phyloP scores from a whole-genome alignment of 2,888 invertebrate genomes.

The Diarsia mendica region DNA sequence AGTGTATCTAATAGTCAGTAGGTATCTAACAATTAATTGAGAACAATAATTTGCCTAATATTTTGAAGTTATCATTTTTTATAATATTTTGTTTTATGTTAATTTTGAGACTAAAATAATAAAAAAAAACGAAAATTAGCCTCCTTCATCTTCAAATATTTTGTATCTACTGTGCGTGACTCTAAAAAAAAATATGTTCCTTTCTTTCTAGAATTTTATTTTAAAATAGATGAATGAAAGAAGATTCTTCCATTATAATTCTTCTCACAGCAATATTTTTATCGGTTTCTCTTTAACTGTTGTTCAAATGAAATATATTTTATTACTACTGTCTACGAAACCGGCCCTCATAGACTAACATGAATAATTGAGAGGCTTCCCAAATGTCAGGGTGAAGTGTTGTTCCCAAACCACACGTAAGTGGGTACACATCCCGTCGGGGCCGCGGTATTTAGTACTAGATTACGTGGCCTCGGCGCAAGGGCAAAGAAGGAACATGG shows the following conservation, averaged over 20 bases:
- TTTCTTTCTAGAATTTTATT: neutral
- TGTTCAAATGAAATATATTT: neutral
- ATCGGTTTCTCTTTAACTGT: neutral
- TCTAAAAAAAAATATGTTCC: too few species aligned
- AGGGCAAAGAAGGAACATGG: too few species aligned
- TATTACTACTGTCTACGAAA: neutral
- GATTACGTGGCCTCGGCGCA: too few species aligned
- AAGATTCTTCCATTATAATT: neutral
- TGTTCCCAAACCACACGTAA: conserved; percentile 14
- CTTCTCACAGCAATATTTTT: neutral
- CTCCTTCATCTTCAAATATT: too few species aligned
- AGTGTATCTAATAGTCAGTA: too few species aligned
- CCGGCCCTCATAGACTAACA: neutral
- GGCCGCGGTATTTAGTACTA: too few species aligned
- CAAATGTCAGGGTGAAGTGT: conserved; percentile 2
- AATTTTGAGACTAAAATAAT: too few species aligned
- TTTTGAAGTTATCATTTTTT: neutral
- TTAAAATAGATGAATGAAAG: too few species aligned
- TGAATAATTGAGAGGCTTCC: conserved; percentile 19
- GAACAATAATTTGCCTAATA: neutral
- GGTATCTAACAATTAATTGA: neutral
- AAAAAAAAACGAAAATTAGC: too few species aligned
- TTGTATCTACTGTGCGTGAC: too few species aligned
- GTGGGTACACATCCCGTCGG: too few species aligned
- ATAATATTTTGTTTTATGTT: too few species aligned